Base-by-base conservation (phyloP, 2,888 invertebrate species). In the Pachycephus smyrnensis region DNA sequence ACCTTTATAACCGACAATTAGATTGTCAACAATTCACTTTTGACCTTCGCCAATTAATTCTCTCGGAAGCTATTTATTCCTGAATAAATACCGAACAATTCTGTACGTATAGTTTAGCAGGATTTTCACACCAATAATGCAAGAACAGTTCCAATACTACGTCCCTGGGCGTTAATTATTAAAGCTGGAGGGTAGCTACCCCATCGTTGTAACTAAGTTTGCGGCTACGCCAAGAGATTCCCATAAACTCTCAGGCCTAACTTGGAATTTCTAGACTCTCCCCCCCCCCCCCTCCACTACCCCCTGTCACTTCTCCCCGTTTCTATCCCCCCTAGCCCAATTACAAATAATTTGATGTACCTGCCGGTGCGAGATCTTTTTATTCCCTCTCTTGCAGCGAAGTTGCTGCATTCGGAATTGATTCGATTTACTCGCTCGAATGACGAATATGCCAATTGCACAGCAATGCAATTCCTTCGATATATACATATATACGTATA, bases 311-410 rank as follows among this genome's bases (percentile, higher is more conserved):
- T n/a, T n/a, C n/a, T n/a, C n/a, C n/a, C n/a, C 31, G 15, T 23
- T 23, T n/a, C 68, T 15, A 4, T 6, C 40, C 0, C 23, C 6
- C 40, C 40, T 2, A 32, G 31, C 30, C 71, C 71, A 30, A 71
- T 71, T 71, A 71, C 30, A 71, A 71, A 71, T 71, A 71, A 71
- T 30, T 30, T 32, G 30, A 71, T 71, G 71, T 71, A 30, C 30
- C 40, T 55, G 15, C 40, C 23, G 40, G 23, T 12, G 30, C 71
- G 71, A 30, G 23, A 31, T 31, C 71, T 71, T 71, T 71, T 71
- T 71, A 55, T 71, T 15, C 30, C 11, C 32, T 32, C 30, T 30
- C 32, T 71, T 31, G 31, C 11, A 71, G 30, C 11, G 71, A 71
- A 30, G 71, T 15, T 32, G 71, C 71, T 30, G 12, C 23, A 32